These are phyloP conservation scores for Zaprionus davidi DNA, from an alignment of 1,140 invertebrate species.

Conservation along the genomic window DNA sequence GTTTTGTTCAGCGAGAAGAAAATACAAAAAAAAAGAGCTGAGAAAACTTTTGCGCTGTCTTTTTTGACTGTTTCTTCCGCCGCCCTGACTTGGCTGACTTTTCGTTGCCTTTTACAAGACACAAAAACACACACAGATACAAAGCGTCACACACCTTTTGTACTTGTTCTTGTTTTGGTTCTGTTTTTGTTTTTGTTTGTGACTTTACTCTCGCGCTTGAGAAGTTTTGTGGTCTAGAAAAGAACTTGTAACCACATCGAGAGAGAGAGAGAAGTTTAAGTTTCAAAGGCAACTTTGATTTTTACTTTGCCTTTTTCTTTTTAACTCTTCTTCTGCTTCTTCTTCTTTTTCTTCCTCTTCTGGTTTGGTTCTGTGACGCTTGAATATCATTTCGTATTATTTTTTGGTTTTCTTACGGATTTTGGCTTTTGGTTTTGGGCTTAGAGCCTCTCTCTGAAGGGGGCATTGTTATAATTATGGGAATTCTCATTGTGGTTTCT, in stretches of 20 bases:
- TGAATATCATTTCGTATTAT: slow-evolving; percentile 66
- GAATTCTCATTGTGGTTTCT: slow-evolving; percentile 81
- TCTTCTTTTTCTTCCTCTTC: slow-evolving; percentile 21
- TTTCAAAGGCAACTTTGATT: slow-evolving; percentile 70
- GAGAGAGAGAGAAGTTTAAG: slow-evolving; percentile 63
- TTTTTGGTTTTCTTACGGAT: slow-evolving; percentile 37
- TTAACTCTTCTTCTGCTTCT: slow-evolving; percentile 21
- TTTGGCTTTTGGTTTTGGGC: slow-evolving; percentile 59
- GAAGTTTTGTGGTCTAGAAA: slow-evolving; percentile 76
- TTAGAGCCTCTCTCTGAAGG: slow-evolving; percentile 18
- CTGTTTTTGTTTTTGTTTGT: slow-evolving; percentile 48
- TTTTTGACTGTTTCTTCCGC: slow-evolving; percentile 71
- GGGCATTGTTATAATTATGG: slow-evolving; percentile 80
- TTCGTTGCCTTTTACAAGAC: slow-evolving; percentile 60
- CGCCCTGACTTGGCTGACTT: slow-evolving; percentile 54
- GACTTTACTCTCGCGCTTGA: slow-evolving; percentile 41
- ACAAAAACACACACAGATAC: slow-evolving; percentile 7
- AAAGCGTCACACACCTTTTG: slow-evolving; percentile 53
- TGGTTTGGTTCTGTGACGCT: slow-evolving; percentile 52
- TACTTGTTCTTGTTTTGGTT: slow-evolving; percentile 52
- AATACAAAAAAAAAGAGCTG: slow-evolving; percentile 46
- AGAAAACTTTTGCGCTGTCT: slow-evolving; percentile 68
- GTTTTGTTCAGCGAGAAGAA: slow-evolving; percentile 51
- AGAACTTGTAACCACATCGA: slow-evolving; percentile 71
- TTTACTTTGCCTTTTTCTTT: slow-evolving; percentile 40